Conservation (phyloP, 2,888 invertebrate genomes). For the Patella ulyssiponensis region DNA sequence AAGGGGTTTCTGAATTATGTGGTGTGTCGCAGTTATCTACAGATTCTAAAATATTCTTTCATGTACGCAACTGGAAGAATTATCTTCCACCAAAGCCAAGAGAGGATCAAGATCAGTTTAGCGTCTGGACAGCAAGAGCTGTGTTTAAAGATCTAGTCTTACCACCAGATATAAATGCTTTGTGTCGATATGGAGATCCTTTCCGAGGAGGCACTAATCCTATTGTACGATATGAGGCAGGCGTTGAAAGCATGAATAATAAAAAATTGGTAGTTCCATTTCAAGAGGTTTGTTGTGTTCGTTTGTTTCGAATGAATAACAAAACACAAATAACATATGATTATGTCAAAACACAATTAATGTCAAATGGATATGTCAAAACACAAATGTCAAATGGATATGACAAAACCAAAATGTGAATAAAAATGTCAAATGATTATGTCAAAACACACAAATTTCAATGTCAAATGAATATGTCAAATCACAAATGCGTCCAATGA, state of each 20-base stretch:
- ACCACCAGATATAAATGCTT: constrained; percentile 40
- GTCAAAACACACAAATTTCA: too few relatives aligned
- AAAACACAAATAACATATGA: too few relatives aligned
- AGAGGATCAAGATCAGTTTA: constrained; percentile 29
- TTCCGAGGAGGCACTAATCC: constrained; percentile 48
- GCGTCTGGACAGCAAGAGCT: constrained; percentile 41
- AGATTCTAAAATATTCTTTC: constrained; percentile 43
- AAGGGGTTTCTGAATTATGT: constrained; percentile 39
- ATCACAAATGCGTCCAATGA: too few relatives aligned
- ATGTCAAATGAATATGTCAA: too few relatives aligned
- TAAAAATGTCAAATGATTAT: too few relatives aligned
- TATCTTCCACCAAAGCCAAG: constrained; percentile 34
- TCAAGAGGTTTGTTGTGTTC: constrained; percentile 36
- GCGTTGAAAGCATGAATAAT: constrained; percentile 37
- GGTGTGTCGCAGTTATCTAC: constrained; percentile 43
- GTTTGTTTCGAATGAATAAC: neutral
- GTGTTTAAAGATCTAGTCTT: constrained; percentile 40
- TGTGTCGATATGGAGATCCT: constrained; percentile 51
- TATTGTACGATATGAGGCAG: constrained; percentile 49
- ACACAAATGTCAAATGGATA: too few relatives aligned
- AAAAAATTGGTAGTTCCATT: constrained; percentile 37
- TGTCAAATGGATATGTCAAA: too few relatives aligned
- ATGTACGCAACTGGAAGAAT: constrained; percentile 52
- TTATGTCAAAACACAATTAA: too few relatives aligned
- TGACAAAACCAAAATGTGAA: too few relatives aligned